A percentile compares a stretch with the other conserved stretches of the same genome.
Evolutionary conservation across 2,888 invertebrate genomes (phyloP).

Genomic region (Plagodis pulveraria): DNA sequence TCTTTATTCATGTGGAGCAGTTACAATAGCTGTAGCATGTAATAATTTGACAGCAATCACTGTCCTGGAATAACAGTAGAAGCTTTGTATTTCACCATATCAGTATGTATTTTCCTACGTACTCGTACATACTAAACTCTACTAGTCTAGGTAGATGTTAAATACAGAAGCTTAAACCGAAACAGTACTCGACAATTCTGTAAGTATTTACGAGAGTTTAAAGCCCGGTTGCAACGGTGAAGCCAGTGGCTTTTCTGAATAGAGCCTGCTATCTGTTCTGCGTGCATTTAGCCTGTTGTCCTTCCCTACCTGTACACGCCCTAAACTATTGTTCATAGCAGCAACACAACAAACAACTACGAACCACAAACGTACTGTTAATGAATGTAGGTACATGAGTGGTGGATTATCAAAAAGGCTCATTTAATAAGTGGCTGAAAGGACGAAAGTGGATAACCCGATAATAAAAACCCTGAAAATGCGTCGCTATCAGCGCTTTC

Average conservation of each 20-base stretch:
- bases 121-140: neutral
- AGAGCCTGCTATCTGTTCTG: slow-evolving; percentile 48
- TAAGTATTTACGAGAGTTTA: slow-evolving; percentile 57
- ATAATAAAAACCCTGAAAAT: slow-evolving; percentile 54
- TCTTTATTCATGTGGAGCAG: no score
- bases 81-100: no score
- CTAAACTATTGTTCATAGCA: slow-evolving; percentile 48
- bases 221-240: slow-evolving; percentile 57
- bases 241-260: slow-evolving; percentile 64
- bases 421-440: slow-evolving; percentile 16
- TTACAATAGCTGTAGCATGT: no score
- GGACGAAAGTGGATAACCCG: slow-evolving; percentile 23
- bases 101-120: no score
- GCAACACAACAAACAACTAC: neutral
- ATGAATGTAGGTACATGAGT: neutral
- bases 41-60: no score
- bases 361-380: neutral
- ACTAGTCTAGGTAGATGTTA: neutral
- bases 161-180: slow-evolving; percentile 31
- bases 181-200: slow-evolving; percentile 49
- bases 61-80: no score
- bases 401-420: slow-evolving; percentile 7
- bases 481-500: slow-evolving; percentile 51
- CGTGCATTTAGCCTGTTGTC: slow-evolving; percentile 43
- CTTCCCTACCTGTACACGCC: slow-evolving; percentile 28